A percentile compares a stretch with the other conserved stretches of the same genome.
Conservation (phyloP, 2,113 vertebrate genomes). For the Myocastor coypus region DNA sequence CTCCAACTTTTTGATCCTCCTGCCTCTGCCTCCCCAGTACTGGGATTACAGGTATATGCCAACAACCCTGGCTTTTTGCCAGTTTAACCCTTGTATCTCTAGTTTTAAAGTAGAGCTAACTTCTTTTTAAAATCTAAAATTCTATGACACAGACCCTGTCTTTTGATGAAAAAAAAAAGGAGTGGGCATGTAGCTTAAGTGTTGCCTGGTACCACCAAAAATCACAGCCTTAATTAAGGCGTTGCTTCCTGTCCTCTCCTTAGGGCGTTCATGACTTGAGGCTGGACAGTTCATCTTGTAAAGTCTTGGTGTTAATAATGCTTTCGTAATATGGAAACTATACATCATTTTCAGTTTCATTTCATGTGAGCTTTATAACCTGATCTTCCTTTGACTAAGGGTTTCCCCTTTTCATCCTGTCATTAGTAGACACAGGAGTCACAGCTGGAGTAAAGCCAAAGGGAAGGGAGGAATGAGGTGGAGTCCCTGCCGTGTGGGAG, state of each 20-base stretch:
- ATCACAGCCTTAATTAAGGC: background rate
- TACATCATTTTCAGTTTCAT: background rate
- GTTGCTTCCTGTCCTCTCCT: background rate
- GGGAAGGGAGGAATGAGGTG: background rate
- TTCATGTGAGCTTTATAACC: background rate
- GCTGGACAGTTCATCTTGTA: background rate
- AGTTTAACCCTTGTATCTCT: background rate
- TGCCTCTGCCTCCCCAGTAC: background rate
- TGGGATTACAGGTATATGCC: background rate
- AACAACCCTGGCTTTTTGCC: background rate
- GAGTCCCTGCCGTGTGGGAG: background rate
- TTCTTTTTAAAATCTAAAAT: background rate
- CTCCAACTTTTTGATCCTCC: background rate
- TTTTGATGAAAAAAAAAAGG: background rate
- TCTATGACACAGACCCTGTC: background rate
- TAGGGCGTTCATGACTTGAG: background rate
- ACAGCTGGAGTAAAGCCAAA: background rate
- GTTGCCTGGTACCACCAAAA: background rate
- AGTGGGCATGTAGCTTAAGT: background rate
- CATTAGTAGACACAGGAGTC: background rate
- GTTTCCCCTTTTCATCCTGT: background rate
- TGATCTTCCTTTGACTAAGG: background rate
- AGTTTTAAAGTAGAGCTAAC: background rate
- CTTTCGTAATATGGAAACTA: slow-evolving; percentile 39
- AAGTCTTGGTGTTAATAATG: background rate